Base-by-base conservation (phyloP, 2,888 invertebrate genomes). In the Spilarctia lutea region DNA sequence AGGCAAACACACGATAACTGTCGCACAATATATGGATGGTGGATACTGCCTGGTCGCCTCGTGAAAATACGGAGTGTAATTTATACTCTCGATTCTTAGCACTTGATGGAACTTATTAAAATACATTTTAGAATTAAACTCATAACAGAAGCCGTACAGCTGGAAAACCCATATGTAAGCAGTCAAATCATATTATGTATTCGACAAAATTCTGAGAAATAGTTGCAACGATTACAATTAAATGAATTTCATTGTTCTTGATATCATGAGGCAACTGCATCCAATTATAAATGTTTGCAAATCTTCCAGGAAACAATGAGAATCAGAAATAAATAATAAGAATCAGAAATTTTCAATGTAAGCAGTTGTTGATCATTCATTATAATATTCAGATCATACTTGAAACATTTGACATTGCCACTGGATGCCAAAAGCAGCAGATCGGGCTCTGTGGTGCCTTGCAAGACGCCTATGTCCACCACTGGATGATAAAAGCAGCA, bases 1-100 rank as follows among this genome's bases (percentile, higher is more conserved):
- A 83, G 84, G 86, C 87, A 89, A 90, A 87, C 85, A 74, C 83
- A 84, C 80, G 86, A 87, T 85, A 87, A 84, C 82, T 85, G 85
- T 81, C 85, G 78, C 84, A 83, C 82, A 85, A 83, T 85, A 71
- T 70, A 60, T 72, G 69, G 75, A 76, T 77, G 74, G 73, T 76
- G 75, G 74, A 79, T 79, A 75, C 78, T 82, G 39, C 39, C 39
- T 39, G 10, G 39, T 39, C 11, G 39, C 39, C 11, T 39, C 0
- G 39, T 39, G 11, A 39, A 35, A 11, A 39, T 39, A 1, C 39
- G 39, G 11, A 11, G 11, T 39, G 10, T 39, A 39, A 39, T 39
- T 39, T 39, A 11, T 39, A 39, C 39, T 39, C 11, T 10, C 39
- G 11, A 39, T 39, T 39, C 10, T 39, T 1, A 2, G 39, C 39